Percentiles rank a stretch among this genome's conserved stretches.
These are phyloP conservation scores for Lipotes vexillifer DNA, from an alignment of 2,113 vertebrate genomes.

Conservation along the genomic window DNA sequence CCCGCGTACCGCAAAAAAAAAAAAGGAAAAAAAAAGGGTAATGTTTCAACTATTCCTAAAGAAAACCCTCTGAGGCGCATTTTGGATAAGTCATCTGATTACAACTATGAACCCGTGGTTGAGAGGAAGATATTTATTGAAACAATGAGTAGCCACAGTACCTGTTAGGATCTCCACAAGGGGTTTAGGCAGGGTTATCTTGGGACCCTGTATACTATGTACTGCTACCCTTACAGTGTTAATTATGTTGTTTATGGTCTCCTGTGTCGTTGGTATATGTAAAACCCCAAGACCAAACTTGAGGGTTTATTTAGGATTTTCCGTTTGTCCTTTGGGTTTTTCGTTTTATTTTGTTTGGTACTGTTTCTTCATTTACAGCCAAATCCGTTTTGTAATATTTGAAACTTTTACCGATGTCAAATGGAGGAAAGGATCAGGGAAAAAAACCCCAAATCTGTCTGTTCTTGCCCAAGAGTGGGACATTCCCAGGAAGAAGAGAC, in stretches of 20 bases:
- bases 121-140: background rate
- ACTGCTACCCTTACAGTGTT: background rate
- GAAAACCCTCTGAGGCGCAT: background rate
- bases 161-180: background rate
- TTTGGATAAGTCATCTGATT: background rate
- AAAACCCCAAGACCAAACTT: background rate
- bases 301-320: background rate
- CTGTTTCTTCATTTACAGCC: background rate
- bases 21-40: no score
- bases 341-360: background rate
- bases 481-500: background rate
- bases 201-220: rapidly evolving
- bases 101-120: background rate
- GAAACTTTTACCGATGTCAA: background rate
- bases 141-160: background rate
- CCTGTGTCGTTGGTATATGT: background rate
- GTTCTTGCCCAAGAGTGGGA: background rate
- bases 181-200: background rate
- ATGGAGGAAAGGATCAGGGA: background rate
- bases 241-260: background rate
- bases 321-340: background rate
- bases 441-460: background rate
- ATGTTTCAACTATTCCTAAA: background rate
- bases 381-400: background rate
- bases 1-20: no score